Evolutionary conservation across 1,140 invertebrate genomes (phyloP).

Genomic region (Drosophila teissieri): DNA sequence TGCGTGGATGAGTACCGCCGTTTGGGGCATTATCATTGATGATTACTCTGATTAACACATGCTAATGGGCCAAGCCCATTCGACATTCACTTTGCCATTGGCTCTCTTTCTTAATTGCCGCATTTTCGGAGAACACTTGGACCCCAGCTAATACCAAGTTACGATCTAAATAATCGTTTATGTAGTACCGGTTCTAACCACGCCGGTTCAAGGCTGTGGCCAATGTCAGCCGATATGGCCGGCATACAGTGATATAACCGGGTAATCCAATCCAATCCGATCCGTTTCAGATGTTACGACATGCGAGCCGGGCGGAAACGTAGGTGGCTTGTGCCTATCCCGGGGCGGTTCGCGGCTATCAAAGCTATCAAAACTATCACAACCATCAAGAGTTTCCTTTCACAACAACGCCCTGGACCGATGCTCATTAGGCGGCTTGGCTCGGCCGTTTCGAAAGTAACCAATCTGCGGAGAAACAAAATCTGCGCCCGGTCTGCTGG

Average conservation of each 20-base stretch:
- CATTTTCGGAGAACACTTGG: conserved; percentile 44
- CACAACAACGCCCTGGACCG: conserved; percentile 71
- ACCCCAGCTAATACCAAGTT: conserved; percentile 42
- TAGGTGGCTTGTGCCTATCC: conserved; percentile 39
- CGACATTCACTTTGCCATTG: conserved; percentile 62
- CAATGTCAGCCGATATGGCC: conserved; percentile 35
- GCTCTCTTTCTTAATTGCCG: conserved; percentile 44
- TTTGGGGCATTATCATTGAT: conserved; percentile 15
- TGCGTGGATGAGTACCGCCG: conserved; percentile 13
- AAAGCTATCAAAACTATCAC: conserved; percentile 47
- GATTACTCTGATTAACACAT: conserved; percentile 37
- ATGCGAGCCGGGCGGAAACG: conserved; percentile 39
- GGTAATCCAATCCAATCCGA: conserved; percentile 35
- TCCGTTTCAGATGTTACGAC: conserved; percentile 54
- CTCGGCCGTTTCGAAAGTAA: conserved; percentile 66
- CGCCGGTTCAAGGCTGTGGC: conserved; percentile 40
- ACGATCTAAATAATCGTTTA: conserved; percentile 36
- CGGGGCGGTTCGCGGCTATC: conserved; percentile 25
- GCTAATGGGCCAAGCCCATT: conserved; percentile 22
- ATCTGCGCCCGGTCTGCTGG: conserved; percentile 28
- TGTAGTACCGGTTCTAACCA: conserved; percentile 55
- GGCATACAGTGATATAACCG: conserved; percentile 45
- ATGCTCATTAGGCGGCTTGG: conserved; percentile 60
- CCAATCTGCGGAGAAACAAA: conserved; percentile 57
- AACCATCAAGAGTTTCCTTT: conserved; percentile 62